Evolutionary conservation across 2,113 vertebrate species (phyloP).

Genomic region (Chaetodon auriga): DNA sequence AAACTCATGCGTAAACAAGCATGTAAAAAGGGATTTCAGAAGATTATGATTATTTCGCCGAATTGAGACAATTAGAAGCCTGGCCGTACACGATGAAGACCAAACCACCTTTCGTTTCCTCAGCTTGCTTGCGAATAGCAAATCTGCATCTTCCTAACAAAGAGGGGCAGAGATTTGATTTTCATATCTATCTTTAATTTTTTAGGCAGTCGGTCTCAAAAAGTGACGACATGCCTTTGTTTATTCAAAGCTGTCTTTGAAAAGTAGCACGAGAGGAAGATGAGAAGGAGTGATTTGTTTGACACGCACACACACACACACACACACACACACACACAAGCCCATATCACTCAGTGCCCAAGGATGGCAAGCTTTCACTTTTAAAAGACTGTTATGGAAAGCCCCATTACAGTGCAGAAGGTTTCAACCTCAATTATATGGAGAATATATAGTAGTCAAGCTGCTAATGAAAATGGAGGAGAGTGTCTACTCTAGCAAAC

Average conservation of each 20-base stretch:
- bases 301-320: constrained; percentile 37
- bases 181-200: constrained; percentile 27
- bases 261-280: constrained; percentile 62
- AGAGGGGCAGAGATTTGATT: constrained; percentile 6
- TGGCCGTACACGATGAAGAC: constrained; percentile 9
- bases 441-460: constrained; percentile 81
- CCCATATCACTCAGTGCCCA: constrained; percentile 57
- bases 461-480: constrained; percentile 83
- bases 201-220: constrained; percentile 23
- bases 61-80: constrained; percentile 34
- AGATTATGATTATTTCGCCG: constrained; percentile 36
- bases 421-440: constrained; percentile 83
- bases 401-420: constrained; percentile 80
- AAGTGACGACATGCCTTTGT: constrained; percentile 42
- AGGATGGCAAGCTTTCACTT: constrained; percentile 77
- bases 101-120: background rate
- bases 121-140: background rate
- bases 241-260: constrained; percentile 66
- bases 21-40: constrained; percentile 49
- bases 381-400: constrained; percentile 83
- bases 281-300: constrained; percentile 68
- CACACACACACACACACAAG: constrained; percentile 34
- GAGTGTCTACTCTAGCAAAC: constrained; percentile 75
- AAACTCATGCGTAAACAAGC: constrained; percentile 44
- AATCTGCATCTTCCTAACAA: constrained; percentile 9